phyloP scores from a whole-genome alignment of 2,113 vertebrate species.

The Rousettus leschenaultii region DNA sequence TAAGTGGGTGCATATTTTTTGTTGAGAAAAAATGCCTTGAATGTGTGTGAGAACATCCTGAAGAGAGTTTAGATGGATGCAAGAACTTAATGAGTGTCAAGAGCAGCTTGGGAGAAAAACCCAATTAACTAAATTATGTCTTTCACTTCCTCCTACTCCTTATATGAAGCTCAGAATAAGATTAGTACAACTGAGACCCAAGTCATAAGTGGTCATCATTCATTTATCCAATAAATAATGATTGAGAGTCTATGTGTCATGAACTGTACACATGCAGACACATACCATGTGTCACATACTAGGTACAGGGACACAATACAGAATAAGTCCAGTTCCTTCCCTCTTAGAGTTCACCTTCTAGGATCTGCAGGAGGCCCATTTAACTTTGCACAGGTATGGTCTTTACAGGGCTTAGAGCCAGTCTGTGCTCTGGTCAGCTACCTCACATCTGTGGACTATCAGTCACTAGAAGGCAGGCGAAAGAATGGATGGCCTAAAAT shows the following conservation, averaged over 20 bases:
- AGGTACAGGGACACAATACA: not conserved
- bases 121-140: slow-evolving; percentile 33
- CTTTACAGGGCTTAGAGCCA: not conserved
- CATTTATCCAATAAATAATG: not conserved
- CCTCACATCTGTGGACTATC: not conserved
- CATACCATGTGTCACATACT: not conserved
- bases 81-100: not conserved
- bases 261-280: not conserved
- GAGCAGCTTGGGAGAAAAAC: not conserved
- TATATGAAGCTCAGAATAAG: not conserved
- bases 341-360: not conserved
- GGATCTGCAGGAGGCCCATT: not conserved
- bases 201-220: not conserved
- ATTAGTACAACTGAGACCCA: not conserved
- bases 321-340: not conserved
- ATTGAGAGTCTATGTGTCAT: not conserved
- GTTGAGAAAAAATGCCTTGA: not conserved
- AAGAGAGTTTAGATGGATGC: not conserved
- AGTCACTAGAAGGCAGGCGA: not conserved
- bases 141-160: slow-evolving; percentile 11
- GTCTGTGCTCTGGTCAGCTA: not conserved
- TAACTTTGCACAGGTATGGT: too few species aligned
- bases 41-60: not conserved
- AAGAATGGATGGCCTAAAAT: not conserved
- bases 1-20: not conserved